Evolutionary conservation across 2,113 vertebrate genomes (phyloP), one percentile per base, ranked within the genome.

Genomic region (Apteryx owenii): DNA sequence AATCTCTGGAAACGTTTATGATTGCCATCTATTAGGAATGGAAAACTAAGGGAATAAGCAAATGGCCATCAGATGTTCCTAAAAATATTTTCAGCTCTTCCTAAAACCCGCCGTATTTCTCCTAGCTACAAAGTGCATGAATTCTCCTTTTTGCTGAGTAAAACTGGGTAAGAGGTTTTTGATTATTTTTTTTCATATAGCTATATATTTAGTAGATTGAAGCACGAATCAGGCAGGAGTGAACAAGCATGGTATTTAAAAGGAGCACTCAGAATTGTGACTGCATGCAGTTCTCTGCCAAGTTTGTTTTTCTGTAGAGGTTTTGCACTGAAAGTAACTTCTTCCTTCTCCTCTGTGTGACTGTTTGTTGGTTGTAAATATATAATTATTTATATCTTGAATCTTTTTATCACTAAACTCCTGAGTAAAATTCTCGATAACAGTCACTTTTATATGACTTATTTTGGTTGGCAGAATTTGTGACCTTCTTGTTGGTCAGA

Each of bases 31-130:
- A 81, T 83, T 89, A 93, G 81, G 79, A 96, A 38, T 90, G 54
- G 95, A 92, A 95, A 72, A 77, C 71, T 80, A 66, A 79, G 79
- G 42, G 69, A 91, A 73, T 38, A 78, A 95, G 36, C 53, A 93
- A 94, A 86, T 97, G 93, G 69, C 72, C 90, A 90, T 97, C 95
- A 81, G 51, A 79, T 96, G 96, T 91, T 97, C 78, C 73, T 90
- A 80, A 22, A 87, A 89, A 71, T 92, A 72, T 58, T 89, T 93
- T 93, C 66, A 23, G 13, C 81, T 94, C 86, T 93, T 95, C 44
- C 38, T 69, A 68, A 50, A 0, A 2, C 58, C 71, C 79, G 53
- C 22, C 0, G 2, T 77, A 38, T 95, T 96, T 90, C 46, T 94
- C 26, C 79, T 88, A 70, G 38, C 60, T 91, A 31, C 50, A 31